Conservation (phyloP, 2,888 invertebrate genomes). For the Epiblema foenella region DNA sequence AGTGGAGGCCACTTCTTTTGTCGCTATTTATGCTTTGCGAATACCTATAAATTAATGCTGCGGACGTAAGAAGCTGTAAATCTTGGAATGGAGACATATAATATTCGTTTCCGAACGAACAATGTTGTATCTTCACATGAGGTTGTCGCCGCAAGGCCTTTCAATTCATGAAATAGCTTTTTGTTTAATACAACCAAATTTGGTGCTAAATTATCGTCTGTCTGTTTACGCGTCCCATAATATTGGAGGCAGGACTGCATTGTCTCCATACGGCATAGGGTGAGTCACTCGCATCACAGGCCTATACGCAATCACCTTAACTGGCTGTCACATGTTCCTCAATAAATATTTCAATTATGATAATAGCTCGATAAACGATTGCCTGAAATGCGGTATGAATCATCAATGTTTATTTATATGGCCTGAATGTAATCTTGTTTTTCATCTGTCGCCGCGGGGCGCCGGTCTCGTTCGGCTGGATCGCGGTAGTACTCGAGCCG, state of each 20-base stretch:
- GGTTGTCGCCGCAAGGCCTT: conserved; percentile 56
- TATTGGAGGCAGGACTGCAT: conserved; percentile 52
- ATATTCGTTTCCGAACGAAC: conserved; percentile 49
- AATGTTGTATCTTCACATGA: conserved; percentile 7
- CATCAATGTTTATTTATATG: conserved; percentile 55
- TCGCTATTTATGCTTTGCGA: conserved; percentile 32
- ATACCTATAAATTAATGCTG: conserved; percentile 46
- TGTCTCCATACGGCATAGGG: conserved; percentile 55
- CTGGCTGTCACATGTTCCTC: conserved; percentile 51
- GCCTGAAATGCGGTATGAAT: conserved; percentile 59
- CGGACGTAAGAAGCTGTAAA: conserved; percentile 64
- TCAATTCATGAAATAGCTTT: conserved; percentile 62
- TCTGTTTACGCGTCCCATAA: conserved; percentile 54
- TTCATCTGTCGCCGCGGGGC: conserved; percentile 31
- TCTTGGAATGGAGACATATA: conserved; percentile 57
- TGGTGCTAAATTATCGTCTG: conserved; percentile 61
- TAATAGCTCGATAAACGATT: conserved; percentile 57
- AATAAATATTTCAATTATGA: conserved; percentile 64
- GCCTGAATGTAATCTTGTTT: conserved; percentile 47
- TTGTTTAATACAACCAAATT: conserved; percentile 58
- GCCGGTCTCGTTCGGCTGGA: conserved; percentile 51
- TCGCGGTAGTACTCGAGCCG: conserved; percentile 62
- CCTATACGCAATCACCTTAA: conserved; percentile 48
- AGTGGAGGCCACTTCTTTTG: conserved; percentile 26
- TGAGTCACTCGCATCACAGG: conserved; percentile 58